Evolutionary conservation across 2,888 invertebrate species (phyloP), one percentile per base, ranked within the genome.

Genomic region (Kryphioiulus occultus): DNA sequence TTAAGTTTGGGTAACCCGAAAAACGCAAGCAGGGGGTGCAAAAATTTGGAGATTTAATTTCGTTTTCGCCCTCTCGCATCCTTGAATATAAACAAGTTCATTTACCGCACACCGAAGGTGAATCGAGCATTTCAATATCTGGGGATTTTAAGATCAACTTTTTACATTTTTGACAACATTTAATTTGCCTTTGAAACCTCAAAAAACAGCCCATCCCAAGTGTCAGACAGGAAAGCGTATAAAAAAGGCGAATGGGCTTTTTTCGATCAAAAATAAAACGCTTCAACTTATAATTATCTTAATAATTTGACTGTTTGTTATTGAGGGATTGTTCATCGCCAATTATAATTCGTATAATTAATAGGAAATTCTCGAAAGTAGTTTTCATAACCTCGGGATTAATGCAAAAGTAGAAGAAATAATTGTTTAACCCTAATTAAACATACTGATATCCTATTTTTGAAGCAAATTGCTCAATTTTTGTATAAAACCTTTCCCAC

Each of bases 101-200:
- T 85, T 85, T 85, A 85, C 85, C 85, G 85, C 85, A n/a, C n/a
- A 85, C 30, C 15, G 10, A 85, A 85, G 47, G 47, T 44, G 22
- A 85, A 30, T 39, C 32, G 12, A 7, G 47, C 32, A 44, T 44
- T 42, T 39, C 5, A 85, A 35, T 39, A 85, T 39, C 30, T 12
- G 1, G n/a, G 42, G 17, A 42, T 44, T 85, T 35, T 35, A 47
- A 85, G 26, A 39, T 44, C 85, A 85, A 85, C 35, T 44, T 85
- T 39, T 85, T 85, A 35, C 42, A 85, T n/a, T 44, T 85, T 85
- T 85, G 85, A 85, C 85, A 85, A 44, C 85, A 44, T 85, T 85
- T 85, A 85, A 85, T 85, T 85, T 85, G 39, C 85, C 39, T 30
- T 42, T 47, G 42, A 85, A 85, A 17, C 30, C 30, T 15, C 39